phyloP scores from a whole-genome alignment of 2,888 invertebrate genomes.

The Ametastegia equiseti region DNA sequence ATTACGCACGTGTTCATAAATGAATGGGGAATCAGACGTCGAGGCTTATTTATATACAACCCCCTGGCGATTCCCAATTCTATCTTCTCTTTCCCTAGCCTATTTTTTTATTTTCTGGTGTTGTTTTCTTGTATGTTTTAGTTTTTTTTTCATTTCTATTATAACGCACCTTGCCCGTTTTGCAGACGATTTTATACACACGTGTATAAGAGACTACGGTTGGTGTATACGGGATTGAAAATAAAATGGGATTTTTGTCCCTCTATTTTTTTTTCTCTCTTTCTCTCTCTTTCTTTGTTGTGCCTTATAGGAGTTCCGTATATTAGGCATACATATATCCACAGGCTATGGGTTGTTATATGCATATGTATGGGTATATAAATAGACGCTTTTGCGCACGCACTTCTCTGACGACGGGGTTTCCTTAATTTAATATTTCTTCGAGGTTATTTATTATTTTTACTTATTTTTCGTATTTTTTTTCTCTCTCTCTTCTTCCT shows the following conservation, averaged over 20 bases:
- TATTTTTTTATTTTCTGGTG: background rate
- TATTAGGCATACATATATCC: background rate
- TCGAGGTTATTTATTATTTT: slow-evolving; percentile 16
- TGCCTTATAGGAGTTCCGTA: background rate
- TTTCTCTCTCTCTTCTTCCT: background rate
- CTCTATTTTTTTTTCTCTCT: background rate
- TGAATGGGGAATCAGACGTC: background rate
- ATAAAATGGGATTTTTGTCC: background rate
- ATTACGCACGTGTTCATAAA: background rate
- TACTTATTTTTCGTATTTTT: background rate
- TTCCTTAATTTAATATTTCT: slow-evolving; percentile 24
- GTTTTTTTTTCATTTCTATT: background rate
- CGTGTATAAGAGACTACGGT: background rate
- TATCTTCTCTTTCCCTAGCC: background rate
- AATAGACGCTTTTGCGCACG: background rate
- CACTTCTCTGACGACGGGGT: slow-evolving; percentile 1
- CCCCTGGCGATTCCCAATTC: slow-evolving; percentile 19
- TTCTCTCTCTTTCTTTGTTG: background rate
- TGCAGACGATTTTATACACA: background rate
- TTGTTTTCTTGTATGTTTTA: background rate
- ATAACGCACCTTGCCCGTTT: background rate
- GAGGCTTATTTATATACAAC: background rate
- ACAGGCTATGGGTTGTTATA: background rate
- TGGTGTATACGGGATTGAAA: slow-evolving; percentile 10
- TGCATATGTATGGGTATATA: background rate